Percentiles rank a stretch among this genome's conserved stretches.
Conservation (phyloP, 2,888 invertebrate genomes). For the Embidobia sp. region DNA sequence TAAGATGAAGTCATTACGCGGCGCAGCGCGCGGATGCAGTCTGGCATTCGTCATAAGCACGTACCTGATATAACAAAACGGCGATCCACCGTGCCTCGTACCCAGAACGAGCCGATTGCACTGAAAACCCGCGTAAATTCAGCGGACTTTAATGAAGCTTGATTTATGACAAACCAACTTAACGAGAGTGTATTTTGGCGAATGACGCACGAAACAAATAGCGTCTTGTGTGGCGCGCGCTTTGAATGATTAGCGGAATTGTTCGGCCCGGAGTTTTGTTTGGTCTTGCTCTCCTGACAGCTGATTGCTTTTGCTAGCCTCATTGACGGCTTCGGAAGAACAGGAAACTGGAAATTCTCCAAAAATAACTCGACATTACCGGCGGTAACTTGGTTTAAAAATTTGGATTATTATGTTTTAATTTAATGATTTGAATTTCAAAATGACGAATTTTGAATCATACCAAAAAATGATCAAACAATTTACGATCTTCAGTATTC, state of each 20-base stretch:
- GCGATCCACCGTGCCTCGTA: slow-evolving; percentile 34
- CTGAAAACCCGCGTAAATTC: slow-evolving; percentile 61
- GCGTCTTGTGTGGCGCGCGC: slow-evolving; percentile 41
- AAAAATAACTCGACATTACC: too few species aligned
- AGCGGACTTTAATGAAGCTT: slow-evolving; percentile 61
- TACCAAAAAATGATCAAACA: too few species aligned
- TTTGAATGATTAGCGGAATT: slow-evolving; percentile 6
- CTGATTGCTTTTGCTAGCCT: too few species aligned
- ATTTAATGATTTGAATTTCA: too few species aligned
- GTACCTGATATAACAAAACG: slow-evolving; percentile 67
- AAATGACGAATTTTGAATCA: too few species aligned
- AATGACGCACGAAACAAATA: slow-evolving; percentile 39
- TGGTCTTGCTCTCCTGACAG: too few species aligned
- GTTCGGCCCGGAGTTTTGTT: too few species aligned
- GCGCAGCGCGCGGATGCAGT: slow-evolving; percentile 67
- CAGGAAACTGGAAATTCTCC: too few species aligned
- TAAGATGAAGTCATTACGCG: slow-evolving; percentile 76
- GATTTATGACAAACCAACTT: slow-evolving; percentile 60
- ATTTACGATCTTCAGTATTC: too few species aligned
- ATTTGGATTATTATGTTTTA: too few species aligned
- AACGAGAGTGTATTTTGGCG: slow-evolving; percentile 60
- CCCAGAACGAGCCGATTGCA: slow-evolving; percentile 46
- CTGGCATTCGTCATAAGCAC: slow-evolving; percentile 76
- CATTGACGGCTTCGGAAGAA: too few species aligned
- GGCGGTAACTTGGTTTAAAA: too few species aligned